These are phyloP conservation scores for Apodemus speciosus DNA, from an alignment of 2,113 vertebrate species.

Conservation along the genomic window DNA sequence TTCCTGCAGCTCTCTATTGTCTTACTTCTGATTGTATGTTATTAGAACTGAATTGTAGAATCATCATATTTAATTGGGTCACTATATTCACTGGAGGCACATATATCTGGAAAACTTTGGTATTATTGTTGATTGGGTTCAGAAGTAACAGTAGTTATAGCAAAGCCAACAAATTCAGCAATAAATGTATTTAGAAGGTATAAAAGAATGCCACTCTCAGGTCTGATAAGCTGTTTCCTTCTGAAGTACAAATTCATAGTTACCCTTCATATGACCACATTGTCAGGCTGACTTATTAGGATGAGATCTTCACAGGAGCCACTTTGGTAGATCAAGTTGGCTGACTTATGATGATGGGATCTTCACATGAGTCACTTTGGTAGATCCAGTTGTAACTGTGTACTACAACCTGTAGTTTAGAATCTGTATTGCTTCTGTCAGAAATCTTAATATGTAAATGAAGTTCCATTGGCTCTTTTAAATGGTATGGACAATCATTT, in stretches of 20 bases:
- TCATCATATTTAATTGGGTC: background rate
- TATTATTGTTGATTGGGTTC: background rate
- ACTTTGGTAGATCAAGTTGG: no score
- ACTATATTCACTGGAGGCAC: background rate
- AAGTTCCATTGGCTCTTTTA: background rate
- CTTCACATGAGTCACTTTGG: background rate
- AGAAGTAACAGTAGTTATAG: slow-evolving; percentile 6
- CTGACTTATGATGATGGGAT: background rate
- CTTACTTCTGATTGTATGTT: background rate
- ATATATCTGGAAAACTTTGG: background rate
- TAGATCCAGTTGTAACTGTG: background rate
- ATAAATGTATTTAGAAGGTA: background rate
- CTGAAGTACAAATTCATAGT: background rate
- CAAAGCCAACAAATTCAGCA: background rate
- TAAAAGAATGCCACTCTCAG: background rate
- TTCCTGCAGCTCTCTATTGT: background rate
- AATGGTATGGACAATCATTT: background rate
- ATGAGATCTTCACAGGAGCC: no score
- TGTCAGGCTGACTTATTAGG: background rate
- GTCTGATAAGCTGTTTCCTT: background rate
- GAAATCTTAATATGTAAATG: background rate
- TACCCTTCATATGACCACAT: background rate
- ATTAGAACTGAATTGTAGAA: slow-evolving; percentile 3
- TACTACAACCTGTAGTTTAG: background rate
- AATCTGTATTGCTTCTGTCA: background rate